Evolutionary conservation across 1,140 invertebrate genomes (phyloP).

Genomic region (Drosophila bipectinata): DNA sequence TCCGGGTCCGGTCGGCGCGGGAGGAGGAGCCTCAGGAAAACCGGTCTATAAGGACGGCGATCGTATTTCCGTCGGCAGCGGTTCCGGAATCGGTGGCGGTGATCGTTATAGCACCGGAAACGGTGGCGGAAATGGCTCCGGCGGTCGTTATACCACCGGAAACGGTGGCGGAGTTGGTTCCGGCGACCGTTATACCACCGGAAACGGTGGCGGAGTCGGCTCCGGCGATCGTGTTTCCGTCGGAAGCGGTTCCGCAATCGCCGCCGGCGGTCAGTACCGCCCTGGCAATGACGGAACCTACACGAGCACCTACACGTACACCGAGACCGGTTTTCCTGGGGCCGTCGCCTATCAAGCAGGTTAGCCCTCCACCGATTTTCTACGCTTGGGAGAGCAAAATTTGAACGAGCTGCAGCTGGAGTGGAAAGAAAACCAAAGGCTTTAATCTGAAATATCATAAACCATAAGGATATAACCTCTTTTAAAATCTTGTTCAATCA

Average conservation of each 20-base stretch:
- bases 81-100: slow-evolving; percentile 47
- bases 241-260: slow-evolving; percentile 37
- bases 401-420: slow-evolving; percentile 55
- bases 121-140: slow-evolving; percentile 30
- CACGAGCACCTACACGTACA: slow-evolving; percentile 52
- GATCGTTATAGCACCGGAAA: slow-evolving; percentile 34
- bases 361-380: slow-evolving; percentile 67
- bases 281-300: slow-evolving; percentile 52
- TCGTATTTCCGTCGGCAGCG: slow-evolving; percentile 48
- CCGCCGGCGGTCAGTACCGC: slow-evolving; percentile 34
- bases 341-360: slow-evolving; percentile 71
- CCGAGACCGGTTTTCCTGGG: slow-evolving; percentile 82
- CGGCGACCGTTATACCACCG: slow-evolving; percentile 37
- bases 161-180: slow-evolving; percentile 28
- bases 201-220: slow-evolving; percentile 28
- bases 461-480: background rate
- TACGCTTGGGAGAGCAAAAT: slow-evolving; percentile 55
- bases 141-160: slow-evolving; percentile 24
- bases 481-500: slow-evolving; percentile 3
- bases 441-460: background rate
- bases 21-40: slow-evolving; percentile 77
- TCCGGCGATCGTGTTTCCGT: slow-evolving; percentile 19
- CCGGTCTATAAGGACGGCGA: slow-evolving; percentile 67
- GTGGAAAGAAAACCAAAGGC: slow-evolving; percentile 5
- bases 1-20: slow-evolving; percentile 59